Percentiles rank a stretch among this genome's conserved stretches.
Conservation (phyloP, 2,797 vertebrate genomes). For the Oreochromis grahami region DNA sequence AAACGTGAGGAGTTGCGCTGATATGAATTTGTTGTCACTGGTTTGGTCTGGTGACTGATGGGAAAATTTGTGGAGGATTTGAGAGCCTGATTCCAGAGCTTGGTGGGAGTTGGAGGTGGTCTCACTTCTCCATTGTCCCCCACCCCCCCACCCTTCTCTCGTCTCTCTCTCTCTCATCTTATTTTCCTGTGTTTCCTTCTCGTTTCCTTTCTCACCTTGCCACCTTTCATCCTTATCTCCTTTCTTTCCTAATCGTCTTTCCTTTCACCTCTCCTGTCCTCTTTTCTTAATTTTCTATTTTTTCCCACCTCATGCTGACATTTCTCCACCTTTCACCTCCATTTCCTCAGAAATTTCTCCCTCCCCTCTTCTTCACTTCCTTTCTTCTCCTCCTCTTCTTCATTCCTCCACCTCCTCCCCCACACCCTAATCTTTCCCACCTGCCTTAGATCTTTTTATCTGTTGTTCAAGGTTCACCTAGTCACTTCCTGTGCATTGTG, state of each 20-base stretch:
- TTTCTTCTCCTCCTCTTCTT: background rate
- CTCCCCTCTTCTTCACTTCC: background rate
- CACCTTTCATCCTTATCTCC: background rate
- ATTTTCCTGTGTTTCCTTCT: background rate
- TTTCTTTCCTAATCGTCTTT: background rate
- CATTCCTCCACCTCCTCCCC: background rate
- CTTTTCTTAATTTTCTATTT: background rate
- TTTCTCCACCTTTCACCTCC: background rate
- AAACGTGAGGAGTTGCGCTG: constrained; percentile 5
- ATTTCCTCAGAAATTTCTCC: background rate
- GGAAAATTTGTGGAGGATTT: background rate
- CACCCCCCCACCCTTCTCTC: background rate
- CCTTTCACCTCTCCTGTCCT: background rate
- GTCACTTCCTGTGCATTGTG: background rate
- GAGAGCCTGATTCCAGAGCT: background rate
- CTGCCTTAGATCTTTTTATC: background rate
- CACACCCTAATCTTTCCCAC: background rate
- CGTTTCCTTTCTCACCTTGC: background rate
- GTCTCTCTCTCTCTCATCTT: background rate
- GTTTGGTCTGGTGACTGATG: background rate
- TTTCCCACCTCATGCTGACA: background rate
- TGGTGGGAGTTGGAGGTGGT: background rate
- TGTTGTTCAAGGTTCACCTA: background rate
- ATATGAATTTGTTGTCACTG: constrained; percentile 17
- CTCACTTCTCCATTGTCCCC: background rate